Evolutionary conservation across 2,113 vertebrate genomes (phyloP).

Genomic region (Antigone vipio): DNA sequence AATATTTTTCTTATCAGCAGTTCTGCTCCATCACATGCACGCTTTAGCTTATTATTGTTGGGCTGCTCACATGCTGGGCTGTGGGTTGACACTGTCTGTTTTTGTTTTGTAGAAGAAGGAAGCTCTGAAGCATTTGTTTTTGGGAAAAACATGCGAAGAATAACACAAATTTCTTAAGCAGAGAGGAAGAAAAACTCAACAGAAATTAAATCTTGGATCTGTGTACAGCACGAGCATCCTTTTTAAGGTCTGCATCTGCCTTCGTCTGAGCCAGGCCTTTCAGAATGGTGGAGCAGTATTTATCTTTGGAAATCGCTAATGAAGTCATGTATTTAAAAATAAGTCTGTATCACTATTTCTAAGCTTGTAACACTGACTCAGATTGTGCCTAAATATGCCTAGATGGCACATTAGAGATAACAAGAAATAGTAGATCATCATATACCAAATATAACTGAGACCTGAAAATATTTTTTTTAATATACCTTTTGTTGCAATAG

Average conservation of each 20-base stretch:
- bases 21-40: constrained; percentile 10
- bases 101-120: constrained; percentile 44
- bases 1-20: constrained; percentile 61
- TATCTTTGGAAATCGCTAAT: not conserved
- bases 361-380: not conserved
- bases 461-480: not conserved
- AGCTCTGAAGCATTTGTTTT: constrained; percentile 38
- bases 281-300: not conserved
- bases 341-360: not conserved
- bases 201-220: not conserved
- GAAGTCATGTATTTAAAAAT: not conserved
- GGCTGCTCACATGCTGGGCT: constrained; percentile 41
- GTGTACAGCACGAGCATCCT: not conserved
- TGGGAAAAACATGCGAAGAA: constrained; percentile 9
- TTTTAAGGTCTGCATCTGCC: not conserved
- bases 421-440: not conserved
- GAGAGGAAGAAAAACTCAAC: not conserved
- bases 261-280: not conserved
- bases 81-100: constrained; percentile 14
- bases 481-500: not conserved
- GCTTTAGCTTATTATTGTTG: constrained; percentile 26
- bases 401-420: not conserved
- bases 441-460: not conserved
- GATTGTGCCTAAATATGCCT: not conserved
- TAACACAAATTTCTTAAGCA: not conserved